Evolutionary conservation across 2,888 invertebrate species (phyloP), one percentile per base, ranked within the genome.

Genomic region (Apoderus coryli): DNA sequence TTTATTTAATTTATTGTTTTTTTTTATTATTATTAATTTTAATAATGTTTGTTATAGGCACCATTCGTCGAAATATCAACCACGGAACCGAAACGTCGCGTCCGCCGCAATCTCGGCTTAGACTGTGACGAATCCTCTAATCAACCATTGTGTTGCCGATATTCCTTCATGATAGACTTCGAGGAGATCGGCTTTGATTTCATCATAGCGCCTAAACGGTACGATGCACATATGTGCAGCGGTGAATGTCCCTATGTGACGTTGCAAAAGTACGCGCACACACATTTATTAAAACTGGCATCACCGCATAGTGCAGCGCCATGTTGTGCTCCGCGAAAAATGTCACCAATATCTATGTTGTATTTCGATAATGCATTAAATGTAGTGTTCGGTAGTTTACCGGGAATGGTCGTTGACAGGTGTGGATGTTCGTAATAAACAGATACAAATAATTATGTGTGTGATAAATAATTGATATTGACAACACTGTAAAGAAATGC

Each of bases 131-230:
- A 85, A 45, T 69, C 72, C 22, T 49, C 47, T 39, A 52, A 76
- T 43, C 86, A 90, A 49, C 70, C 75, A 14, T 69, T 86, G 25
- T 96, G 96, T 61, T 96, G 96, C 53, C 76, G 93, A 3, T 92
- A 90, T 59, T 90, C 92, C 1, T 66, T 95, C 24, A 76, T 76
- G 9, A 88, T 96, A 10, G 88, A 93, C 63, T 96, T 96, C 56
- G 82, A 84, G 44, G 76, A 79, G 50, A 90, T 95, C 53, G 92
- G 92, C 14, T 95, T 93, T 90, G 88, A 93, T 53, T 96, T 92
- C 78, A 85, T 96, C 48, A 88, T 96, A 35, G 92, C 92, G 0
- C 96, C 96, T 0, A 88, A 86, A 49, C 69, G 76, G 36, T 96
- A 93, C 63, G 82, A 86, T 50, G 93, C 95, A 4, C 88, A 89